Evolutionary conservation across 2,113 vertebrate genomes (phyloP).

Genomic region (Myanophis thanlyinensis): DNA sequence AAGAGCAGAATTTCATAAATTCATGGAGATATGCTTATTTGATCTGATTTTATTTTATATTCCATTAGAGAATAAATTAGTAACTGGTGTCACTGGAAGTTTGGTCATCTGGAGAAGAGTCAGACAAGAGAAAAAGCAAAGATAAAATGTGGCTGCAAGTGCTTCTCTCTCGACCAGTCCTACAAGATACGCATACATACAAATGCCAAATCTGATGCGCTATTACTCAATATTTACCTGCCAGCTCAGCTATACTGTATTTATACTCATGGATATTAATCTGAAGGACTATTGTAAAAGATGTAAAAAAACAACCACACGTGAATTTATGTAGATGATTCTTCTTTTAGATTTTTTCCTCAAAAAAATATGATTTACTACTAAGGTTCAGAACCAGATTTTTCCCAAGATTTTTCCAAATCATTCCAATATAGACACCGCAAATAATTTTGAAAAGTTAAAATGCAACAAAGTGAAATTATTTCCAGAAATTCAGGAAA

Average conservation of each 20-base stretch:
- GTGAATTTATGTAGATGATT: background rate
- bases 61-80: background rate
- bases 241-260: background rate
- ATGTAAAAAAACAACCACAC: background rate
- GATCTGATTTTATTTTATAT: background rate
- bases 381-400: background rate
- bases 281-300: background rate
- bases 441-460: background rate
- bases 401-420: background rate
- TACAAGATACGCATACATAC: background rate
- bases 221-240: background rate
- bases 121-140: background rate
- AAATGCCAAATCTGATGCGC: background rate
- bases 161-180: background rate
- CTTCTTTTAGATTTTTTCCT: background rate
- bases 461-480: background rate
- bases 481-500: conserved; percentile 7
- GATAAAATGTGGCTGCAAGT: background rate
- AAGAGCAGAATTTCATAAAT: background rate
- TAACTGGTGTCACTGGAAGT: background rate
- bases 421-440: background rate
- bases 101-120: background rate
- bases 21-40: background rate
- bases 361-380: background rate
- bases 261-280: background rate